A percentile compares a stretch with the other conserved stretches of the same genome.
Evolutionary conservation across 2,113 vertebrate genomes (phyloP).

Genomic region (Labrus mixtus): DNA sequence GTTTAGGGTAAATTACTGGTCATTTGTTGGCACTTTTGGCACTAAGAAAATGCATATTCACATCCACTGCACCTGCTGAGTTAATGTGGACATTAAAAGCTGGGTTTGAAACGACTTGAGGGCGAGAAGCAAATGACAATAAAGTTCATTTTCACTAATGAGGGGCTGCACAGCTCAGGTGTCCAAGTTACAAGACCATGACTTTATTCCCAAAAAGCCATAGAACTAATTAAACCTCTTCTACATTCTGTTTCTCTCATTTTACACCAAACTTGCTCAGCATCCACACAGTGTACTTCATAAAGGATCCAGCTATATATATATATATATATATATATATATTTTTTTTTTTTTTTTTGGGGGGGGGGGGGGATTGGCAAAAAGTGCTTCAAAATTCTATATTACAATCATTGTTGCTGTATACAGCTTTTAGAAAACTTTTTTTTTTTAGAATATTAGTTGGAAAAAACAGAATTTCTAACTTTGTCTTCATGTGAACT

Average conservation of each 20-base stretch:
- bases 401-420: no score
- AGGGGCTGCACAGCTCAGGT: not conserved
- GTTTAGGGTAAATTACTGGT: conserved; percentile 14
- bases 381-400: no score
- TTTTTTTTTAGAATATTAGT: no score
- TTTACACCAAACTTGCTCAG: not conserved
- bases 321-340: no score
- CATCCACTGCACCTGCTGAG: not conserved
- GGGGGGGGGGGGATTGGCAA: no score
- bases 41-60: not conserved
- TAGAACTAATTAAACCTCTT: not conserved
- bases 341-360: no score
- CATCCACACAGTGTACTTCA: not conserved
- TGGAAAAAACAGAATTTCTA: no score
- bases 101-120: not conserved
- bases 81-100: not conserved
- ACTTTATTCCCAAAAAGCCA: not conserved
- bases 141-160: not conserved
- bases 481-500: no score
- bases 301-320: no score
- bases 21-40: not conserved
- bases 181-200: not conserved
- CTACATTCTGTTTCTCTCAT: not conserved
- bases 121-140: not conserved
- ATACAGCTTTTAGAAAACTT: no score